Percentiles rank a stretch among this genome's conserved stretches.
These are phyloP conservation scores for Arizona elegans DNA, from an alignment of 2,113 vertebrate genomes.

Conservation along the genomic window DNA sequence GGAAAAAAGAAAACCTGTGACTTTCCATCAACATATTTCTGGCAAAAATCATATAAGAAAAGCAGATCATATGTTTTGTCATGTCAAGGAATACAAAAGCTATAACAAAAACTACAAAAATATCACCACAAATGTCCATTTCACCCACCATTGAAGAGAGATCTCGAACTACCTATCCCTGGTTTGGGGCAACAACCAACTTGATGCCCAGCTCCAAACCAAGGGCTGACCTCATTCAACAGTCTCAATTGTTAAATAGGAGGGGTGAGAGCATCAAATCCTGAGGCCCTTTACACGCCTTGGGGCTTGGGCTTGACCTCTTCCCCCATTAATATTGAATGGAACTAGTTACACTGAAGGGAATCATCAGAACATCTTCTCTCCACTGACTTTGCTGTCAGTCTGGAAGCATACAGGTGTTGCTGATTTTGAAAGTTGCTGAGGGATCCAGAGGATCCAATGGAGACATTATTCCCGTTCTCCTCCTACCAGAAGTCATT, in stretches of 20 bases:
- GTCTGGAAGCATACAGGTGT: not conserved
- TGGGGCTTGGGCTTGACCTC: not conserved
- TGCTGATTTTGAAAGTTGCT: not conserved
- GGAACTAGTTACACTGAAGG: not conserved
- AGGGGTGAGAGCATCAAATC: not conserved
- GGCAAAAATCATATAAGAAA: not conserved
- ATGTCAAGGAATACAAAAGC: not conserved
- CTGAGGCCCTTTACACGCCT: not conserved
- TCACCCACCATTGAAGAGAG: not conserved
- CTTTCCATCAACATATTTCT: not conserved
- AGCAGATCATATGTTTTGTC: not conserved
- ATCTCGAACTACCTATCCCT: not conserved
- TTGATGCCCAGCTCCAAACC: not conserved
- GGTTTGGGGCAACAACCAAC: not conserved
- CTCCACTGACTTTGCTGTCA: not conserved
- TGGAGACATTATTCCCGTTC: not conserved
- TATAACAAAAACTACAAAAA: not conserved
- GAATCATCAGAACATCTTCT: not conserved
- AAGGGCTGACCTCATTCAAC: not conserved
- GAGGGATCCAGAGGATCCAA: not conserved
- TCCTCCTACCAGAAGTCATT: not conserved
- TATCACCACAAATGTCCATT: not conserved
- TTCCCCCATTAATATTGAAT: not conserved
- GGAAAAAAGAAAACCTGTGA: not conserved
- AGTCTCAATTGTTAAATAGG: not conserved